Base-by-base conservation (phyloP, 2,797 vertebrate genomes). In the Florisuga fusca region DNA sequence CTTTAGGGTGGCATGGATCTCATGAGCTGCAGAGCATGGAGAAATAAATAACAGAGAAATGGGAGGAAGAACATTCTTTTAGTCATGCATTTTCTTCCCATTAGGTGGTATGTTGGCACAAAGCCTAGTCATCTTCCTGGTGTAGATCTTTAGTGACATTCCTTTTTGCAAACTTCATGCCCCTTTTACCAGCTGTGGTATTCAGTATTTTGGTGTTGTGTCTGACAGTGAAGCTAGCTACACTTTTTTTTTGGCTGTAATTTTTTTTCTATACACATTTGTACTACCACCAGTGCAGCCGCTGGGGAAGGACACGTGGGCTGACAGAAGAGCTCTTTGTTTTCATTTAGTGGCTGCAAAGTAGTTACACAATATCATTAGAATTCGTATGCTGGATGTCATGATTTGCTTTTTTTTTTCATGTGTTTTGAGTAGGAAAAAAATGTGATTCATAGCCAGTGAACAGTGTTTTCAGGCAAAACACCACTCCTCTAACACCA, bases 241-340 rank as follows among this genome's bases (percentile, higher is more conserved):
- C 13, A 3, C 36, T 1, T 31, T 92, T 89, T 41, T n/a, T 81
- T 94, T 7, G 2, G 26, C 58, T 85, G 45, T 54, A 26, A 10
- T 50, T 57, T 38, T 54, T 27, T 41, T 54, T 46, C 20, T 46
- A 21, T 46, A 46, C 19, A 22, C 20, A 22, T 21, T 18, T 48
- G 20, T 58, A 41, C 3, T 58, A 4, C 0, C 29, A 34, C 17
- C 43, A 66, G 23, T 46, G 25, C 45, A 71, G 54, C 50, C 74
- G 50, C 84, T 72, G 33, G 1, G 1, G 64, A 57, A 84, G 81
- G 64, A 58, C 33, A 31, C 1, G 4, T 12, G 36, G 69, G 45
- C 79, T 91, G 48, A 91, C 45, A 75, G 87, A 88, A 82, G 64
- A 86, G 29, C 43, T 87, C 81, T 92, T 94, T 92, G 81, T 94